A percentile compares a stretch with the other conserved stretches of the same genome.
phyloP scores from a whole-genome alignment of 2,797 vertebrate genomes.

The Crotalus adamanteus region DNA sequence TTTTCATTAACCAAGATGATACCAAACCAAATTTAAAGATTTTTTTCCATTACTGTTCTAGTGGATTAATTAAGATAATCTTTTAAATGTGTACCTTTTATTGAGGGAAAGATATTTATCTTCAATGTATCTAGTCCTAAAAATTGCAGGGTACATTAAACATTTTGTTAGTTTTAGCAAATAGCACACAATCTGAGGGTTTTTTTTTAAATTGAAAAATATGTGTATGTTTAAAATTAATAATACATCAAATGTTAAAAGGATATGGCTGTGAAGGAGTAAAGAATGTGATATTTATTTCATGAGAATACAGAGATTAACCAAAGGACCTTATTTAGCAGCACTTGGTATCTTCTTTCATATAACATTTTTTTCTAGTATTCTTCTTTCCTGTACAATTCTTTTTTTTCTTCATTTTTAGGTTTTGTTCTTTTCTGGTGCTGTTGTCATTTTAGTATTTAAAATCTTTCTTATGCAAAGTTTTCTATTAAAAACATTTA shows the following conservation, averaged over 20 bases:
- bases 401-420: slow-evolving; percentile 55
- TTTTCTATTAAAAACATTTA: neutral
- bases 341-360: slow-evolving; percentile 63
- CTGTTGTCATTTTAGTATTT: slow-evolving; percentile 49
- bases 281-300: slow-evolving; percentile 28
- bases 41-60: neutral
- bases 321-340: slow-evolving; percentile 39
- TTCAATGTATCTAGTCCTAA: slow-evolving; percentile 42
- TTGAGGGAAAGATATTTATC: slow-evolving; percentile 45
- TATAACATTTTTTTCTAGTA: slow-evolving; percentile 79
- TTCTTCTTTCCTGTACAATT: slow-evolving; percentile 72
- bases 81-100: slow-evolving; percentile 33
- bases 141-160: slow-evolving; percentile 50
- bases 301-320: slow-evolving; percentile 24
- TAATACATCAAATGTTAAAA: slow-evolving; percentile 85
- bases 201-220: slow-evolving; percentile 71
- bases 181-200: slow-evolving; percentile 71
- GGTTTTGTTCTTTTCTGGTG: slow-evolving; percentile 46
- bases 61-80: neutral
- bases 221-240: slow-evolving; percentile 76
- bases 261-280: slow-evolving; percentile 51
- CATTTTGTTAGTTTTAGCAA: slow-evolving; percentile 54
- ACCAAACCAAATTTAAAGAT: neutral
- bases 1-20: neutral
- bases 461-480: slow-evolving; percentile 34